Evolutionary conservation across 2,113 vertebrate species (phyloP).

Genomic region (Platysteira castanea): DNA sequence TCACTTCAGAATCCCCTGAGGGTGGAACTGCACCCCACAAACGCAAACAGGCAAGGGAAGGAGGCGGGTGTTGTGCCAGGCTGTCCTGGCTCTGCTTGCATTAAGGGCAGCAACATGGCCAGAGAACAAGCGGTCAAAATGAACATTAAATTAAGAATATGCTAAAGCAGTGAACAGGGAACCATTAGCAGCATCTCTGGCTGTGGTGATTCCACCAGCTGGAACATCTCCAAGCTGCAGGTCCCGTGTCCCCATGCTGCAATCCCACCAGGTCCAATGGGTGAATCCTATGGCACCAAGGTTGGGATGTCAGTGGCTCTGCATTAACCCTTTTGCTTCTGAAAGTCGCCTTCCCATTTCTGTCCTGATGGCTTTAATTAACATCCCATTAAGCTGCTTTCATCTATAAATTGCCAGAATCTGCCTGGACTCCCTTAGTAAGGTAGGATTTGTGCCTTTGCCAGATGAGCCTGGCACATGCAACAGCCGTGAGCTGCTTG

Average conservation of each 20-base stretch:
- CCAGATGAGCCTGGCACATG: not conserved
- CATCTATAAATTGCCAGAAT: not conserved
- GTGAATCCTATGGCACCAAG: not conserved
- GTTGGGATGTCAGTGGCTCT: not conserved
- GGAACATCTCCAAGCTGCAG: not conserved
- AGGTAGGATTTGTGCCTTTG: not conserved
- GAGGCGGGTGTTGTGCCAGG: not conserved
- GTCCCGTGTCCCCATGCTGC: not conserved
- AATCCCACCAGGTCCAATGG: not conserved
- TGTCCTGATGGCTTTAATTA: not conserved
- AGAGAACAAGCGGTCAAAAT: not conserved
- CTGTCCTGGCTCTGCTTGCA: not conserved
- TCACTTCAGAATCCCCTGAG: not conserved
- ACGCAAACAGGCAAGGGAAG: not conserved
- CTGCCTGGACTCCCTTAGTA: not conserved
- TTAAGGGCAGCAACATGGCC: fast-evolving
- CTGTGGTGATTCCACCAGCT: not conserved
- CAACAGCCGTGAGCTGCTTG: not conserved
- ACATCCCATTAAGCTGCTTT: not conserved
- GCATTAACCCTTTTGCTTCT: not conserved
- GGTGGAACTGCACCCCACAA: not conserved
- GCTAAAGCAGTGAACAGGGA: not conserved
- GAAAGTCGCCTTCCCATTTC: not conserved
- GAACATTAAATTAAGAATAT: not conserved
- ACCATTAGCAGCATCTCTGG: not conserved